These are phyloP conservation scores for Gymnorhina tibicen DNA, from an alignment of 2,113 vertebrate genomes.

Conservation along the genomic window DNA sequence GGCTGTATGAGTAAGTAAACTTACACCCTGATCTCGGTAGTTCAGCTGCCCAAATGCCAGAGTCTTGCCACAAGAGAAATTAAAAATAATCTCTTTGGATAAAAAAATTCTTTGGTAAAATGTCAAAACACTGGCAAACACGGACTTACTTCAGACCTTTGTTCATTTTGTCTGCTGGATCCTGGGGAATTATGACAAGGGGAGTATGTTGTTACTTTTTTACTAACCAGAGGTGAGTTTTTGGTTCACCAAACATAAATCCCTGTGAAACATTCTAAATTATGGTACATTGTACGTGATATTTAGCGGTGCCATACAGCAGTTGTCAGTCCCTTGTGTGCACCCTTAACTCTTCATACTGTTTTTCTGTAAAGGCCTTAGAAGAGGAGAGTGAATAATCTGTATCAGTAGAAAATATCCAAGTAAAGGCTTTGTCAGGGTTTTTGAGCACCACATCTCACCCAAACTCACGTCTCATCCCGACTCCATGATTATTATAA, in stretches of 20 bases:
- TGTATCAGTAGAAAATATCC: background rate
- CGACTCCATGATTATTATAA: background rate
- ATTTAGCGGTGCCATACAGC: background rate
- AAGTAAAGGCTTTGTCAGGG: background rate
- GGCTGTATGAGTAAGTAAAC: background rate
- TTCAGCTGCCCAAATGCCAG: background rate
- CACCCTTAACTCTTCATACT: background rate
- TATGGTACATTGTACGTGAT: no score
- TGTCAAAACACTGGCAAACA: background rate
- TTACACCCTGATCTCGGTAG: no score
- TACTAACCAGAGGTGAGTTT: background rate
- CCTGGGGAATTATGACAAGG: background rate
- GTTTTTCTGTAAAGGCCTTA: background rate
- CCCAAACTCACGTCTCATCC: background rate
- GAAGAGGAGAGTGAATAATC: background rate
- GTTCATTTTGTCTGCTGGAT: background rate
- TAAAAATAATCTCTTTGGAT: background rate
- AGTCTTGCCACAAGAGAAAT: background rate
- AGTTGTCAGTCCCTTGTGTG: background rate
- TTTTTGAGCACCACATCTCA: background rate
- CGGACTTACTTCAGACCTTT: background rate
- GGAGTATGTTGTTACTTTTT: background rate
- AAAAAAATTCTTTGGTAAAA: background rate
- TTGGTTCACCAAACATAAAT: background rate
- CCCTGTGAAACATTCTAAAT: background rate